Base-by-base conservation (phyloP, 2,797 vertebrate genomes). In the Nannoperca obscura region DNA sequence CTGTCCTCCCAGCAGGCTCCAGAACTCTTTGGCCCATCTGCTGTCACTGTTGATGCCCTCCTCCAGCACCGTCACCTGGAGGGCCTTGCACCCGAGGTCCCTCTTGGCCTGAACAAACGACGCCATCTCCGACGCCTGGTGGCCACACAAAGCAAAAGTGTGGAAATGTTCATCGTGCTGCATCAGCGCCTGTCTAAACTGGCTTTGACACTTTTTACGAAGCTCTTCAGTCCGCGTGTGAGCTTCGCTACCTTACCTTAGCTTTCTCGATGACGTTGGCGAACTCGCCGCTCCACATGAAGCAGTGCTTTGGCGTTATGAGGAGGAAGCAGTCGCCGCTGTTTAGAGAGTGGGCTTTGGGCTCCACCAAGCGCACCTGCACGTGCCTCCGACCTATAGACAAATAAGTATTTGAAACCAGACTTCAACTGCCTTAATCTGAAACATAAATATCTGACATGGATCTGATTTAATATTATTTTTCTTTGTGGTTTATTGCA, bases 251-350 rank as follows among this genome's bases (percentile, higher is more conserved):
- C 96, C 36, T 36, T 13, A 40, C 38, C 95, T 96, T 96, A 4
- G 96, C 95, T 87, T 95, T 96, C 79, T 96, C 96, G 0, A 96
- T 96, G 70, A 96, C 94, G 20, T 96, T 96, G 66, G 95, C 95
- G 2, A 96, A 96, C 87, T 96, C 95, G 36, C 96, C 96, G 0
- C 90, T 95, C 96, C 96, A 96, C 88, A 95, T 91, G 71, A 91
- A 96, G 89, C 96, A 96, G 61, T 95, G 92, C 74, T 95, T 94
- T 19, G 95, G 93, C 0, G 95, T 95, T 54, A 96, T 92, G 58
- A 96, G 92, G 2, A 96, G 93, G 87, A 95, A 96, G 76, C 96
- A 96, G 92, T 96, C 96, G 0, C 96, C 96, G 1, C 96, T 96
- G 92, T 96, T 96, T 0, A 96, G 91, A 15, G 95, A 96, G 32